These are phyloP conservation scores for Microtus richardsoni DNA, from an alignment of 2,113 vertebrate species.

Conservation along the genomic window DNA sequence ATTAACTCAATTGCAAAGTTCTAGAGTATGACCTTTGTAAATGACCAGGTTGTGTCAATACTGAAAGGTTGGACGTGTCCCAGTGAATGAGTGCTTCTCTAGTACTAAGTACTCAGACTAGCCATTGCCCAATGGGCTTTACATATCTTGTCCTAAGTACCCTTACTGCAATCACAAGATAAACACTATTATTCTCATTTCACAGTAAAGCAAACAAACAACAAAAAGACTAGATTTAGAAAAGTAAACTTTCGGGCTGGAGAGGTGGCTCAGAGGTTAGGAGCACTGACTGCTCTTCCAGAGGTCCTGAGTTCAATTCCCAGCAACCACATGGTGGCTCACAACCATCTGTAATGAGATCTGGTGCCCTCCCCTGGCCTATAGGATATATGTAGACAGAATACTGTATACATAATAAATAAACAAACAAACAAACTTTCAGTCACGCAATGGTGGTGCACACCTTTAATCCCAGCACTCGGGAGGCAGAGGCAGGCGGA, in stretches of 20 bases:
- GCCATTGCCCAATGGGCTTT: not conserved
- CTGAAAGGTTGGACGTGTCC: not conserved
- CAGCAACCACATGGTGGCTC: no score
- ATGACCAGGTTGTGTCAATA: not conserved
- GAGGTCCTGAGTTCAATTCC: no score
- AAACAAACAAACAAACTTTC: not conserved
- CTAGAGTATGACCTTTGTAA: not conserved
- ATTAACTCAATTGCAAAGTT: not conserved
- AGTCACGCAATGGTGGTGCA: not conserved
- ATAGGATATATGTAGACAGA: no score
- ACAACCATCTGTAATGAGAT: no score
- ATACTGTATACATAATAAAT: no score
- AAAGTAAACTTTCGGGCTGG: not conserved
- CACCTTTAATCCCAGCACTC: not conserved
- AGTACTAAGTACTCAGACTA: not conserved
- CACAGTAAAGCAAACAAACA: not conserved
- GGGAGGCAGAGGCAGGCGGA: not conserved
- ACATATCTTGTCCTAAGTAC: not conserved
- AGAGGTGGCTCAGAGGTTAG: no score
- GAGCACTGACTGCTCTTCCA: no score
- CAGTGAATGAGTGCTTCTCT: not conserved
- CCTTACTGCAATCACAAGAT: constrained; percentile 9
- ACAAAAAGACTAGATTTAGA: not conserved
- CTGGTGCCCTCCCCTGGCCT: no score
- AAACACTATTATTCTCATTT: constrained; percentile 26